Base-by-base conservation (phyloP, 2,113 vertebrate genomes). In the Strix uralensis region DNA sequence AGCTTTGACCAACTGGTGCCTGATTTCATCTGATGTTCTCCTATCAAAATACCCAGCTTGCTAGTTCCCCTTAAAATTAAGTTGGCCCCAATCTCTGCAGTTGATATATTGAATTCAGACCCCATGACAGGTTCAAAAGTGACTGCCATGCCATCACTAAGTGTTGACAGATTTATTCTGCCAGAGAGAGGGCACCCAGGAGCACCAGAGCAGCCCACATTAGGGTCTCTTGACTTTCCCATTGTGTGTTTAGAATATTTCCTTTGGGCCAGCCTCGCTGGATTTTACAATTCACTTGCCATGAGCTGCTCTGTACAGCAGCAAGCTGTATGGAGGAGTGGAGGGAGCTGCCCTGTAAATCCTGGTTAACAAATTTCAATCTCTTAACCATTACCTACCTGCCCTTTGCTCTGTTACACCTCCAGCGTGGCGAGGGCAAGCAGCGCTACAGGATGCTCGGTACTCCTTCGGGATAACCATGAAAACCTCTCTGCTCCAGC, bases 391-490 rank as follows among this genome's bases (percentile, higher is more conserved):
- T 70, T 38, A 49, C 30, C n/a, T 22, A 23, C 10, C 11, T 0
- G 4, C 25, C 34, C 70, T 63, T 44, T 70, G 62, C 27, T 70
- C 42, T 2, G 0, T 57, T 44, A 54, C 1, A 4, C 47, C 55
- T 62, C 75, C 44, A 51, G 81, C 6, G 3, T 0, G 0, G 40
- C 0, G 4, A 62, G 25, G 32, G 30, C 29, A n/a, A 21, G 29
- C 55, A 30, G 32, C 9, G 0, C 46, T 25, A 3, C 5, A 18
- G 66, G 18, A 51, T 59, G 51, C 27, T 23, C 1, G 2, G 26
- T 38, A 34, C 15, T 32, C 59, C 36, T 81, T 67, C 52, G 46
- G 58, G 16, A 52, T 40, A 79, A 42, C 30, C 47, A 27, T 5
- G 29, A 66, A 52, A 15, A 25, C 23, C 20, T n/a, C 32, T 44